These are phyloP conservation scores for Myathropa florea DNA, from an alignment of 2,888 invertebrate species.

Conservation along the genomic window DNA sequence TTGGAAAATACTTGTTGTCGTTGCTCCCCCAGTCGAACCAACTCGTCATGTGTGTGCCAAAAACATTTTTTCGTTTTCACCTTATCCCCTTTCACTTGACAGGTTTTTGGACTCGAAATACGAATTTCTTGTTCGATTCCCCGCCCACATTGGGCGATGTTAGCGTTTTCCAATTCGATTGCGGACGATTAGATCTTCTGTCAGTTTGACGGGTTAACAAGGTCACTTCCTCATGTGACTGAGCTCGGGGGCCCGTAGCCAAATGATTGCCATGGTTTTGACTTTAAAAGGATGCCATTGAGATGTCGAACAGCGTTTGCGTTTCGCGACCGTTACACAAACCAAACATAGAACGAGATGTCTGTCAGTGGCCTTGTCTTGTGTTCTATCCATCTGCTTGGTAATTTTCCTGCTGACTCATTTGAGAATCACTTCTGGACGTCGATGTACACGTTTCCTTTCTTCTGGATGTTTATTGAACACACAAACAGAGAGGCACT, in stretches of 20 bases:
- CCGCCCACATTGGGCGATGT: neutral
- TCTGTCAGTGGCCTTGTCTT: neutral
- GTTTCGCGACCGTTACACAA: neutral
- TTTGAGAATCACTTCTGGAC: neutral
- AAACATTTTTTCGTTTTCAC: conserved; percentile 44
- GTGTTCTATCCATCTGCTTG: neutral
- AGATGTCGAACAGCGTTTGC: neutral
- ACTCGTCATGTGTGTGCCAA: conserved; percentile 40
- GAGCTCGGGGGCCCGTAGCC: neutral
- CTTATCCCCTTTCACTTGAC: conserved; percentile 1
- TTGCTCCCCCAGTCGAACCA: neutral
- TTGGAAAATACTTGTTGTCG: conserved; percentile 66
- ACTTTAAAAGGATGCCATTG: neutral
- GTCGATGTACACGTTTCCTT: neutral
- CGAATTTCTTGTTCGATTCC: neutral
- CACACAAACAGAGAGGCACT: neutral
- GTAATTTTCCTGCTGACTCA: neutral
- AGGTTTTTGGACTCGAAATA: conserved; percentile 9
- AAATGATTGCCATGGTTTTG: neutral
- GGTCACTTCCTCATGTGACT: neutral
- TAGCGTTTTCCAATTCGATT: neutral
- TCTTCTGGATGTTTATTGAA: conserved; percentile 21
- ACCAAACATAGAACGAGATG: neutral
- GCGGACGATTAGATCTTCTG: neutral
- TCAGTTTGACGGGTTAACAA: neutral